These are phyloP conservation scores for Euwallacea fornicatus DNA, from an alignment of 1,140 invertebrate species.

Conservation along the genomic window DNA sequence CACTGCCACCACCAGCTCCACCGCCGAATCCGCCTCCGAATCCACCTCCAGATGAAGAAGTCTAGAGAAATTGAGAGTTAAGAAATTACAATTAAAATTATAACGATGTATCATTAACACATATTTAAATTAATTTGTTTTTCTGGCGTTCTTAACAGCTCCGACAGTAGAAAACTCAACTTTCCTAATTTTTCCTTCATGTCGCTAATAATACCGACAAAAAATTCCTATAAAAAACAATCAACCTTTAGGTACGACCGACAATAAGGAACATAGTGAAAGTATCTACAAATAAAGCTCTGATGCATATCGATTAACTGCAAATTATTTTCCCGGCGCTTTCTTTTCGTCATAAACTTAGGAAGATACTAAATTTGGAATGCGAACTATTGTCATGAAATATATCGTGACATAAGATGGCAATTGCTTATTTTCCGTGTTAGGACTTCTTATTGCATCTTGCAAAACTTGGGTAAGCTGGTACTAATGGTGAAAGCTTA, in stretches of 20 bases:
- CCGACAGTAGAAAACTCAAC: too few relatives aligned
- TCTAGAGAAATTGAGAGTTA: slow-evolving; percentile 12
- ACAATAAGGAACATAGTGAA: neutral
- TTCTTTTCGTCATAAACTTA: slow-evolving; percentile 20
- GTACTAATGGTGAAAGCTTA: neutral
- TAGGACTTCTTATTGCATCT: neutral
- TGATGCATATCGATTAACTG: slow-evolving; percentile 13
- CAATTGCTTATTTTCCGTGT: slow-evolving; percentile 4
- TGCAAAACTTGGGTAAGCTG: too few relatives aligned
- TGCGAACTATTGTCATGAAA: neutral
- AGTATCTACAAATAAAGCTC: neutral
- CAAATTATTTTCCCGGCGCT: slow-evolving; percentile 5
- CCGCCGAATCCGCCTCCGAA: slow-evolving; percentile 39
- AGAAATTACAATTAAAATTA: too few relatives aligned
- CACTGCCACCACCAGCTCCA: slow-evolving; percentile 39
- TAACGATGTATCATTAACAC: too few relatives aligned
- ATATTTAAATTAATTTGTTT: too few relatives aligned
- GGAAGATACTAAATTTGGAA: slow-evolving; percentile 9
- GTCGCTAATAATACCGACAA: too few relatives aligned
- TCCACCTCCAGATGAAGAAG: slow-evolving; percentile 37
- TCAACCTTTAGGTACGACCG: neutral
- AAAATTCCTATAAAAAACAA: too few relatives aligned
- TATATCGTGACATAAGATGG: slow-evolving; percentile 13
- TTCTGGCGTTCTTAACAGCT: too few relatives aligned
- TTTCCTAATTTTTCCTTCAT: too few relatives aligned